Conservation (phyloP, 2,797 vertebrate species). For the Coendou prehensilis region DNA sequence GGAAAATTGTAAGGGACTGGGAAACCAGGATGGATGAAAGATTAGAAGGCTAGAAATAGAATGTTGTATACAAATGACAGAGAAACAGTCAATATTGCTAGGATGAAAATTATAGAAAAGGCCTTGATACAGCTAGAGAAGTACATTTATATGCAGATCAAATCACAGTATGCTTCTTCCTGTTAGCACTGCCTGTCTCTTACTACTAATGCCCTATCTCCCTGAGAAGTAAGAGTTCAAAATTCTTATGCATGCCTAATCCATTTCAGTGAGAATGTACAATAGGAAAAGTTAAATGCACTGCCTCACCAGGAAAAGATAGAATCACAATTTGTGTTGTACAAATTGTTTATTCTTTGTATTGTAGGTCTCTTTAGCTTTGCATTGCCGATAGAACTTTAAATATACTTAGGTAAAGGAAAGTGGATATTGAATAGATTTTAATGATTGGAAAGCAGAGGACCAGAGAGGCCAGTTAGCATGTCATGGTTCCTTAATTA, state of each 20-base stretch:
- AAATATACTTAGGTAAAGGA: background rate
- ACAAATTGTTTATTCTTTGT: background rate
- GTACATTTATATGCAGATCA: background rate
- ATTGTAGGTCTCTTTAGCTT: background rate
- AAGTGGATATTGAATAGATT: slow-evolving; percentile 30
- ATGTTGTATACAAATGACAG: background rate
- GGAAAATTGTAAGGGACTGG: background rate
- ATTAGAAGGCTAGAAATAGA: background rate
- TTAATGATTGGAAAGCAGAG: slow-evolving; percentile 40
- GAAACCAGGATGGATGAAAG: background rate
- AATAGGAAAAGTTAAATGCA: background rate
- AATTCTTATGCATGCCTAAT: background rate
- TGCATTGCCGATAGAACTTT: background rate
- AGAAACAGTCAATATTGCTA: background rate
- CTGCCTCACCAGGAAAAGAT: background rate
- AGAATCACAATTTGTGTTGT: background rate
- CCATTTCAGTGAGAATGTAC: background rate
- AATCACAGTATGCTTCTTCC: background rate
- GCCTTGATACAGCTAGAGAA: background rate
- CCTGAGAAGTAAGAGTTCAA: background rate
- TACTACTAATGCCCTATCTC: background rate
- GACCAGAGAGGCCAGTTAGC: background rate
- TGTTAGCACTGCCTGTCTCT: background rate
- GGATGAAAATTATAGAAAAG: background rate
- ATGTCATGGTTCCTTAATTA: background rate